Evolutionary conservation across 2,888 invertebrate genomes (phyloP), one percentile per base, ranked within the genome.

Genomic region (Troilus luridus): DNA sequence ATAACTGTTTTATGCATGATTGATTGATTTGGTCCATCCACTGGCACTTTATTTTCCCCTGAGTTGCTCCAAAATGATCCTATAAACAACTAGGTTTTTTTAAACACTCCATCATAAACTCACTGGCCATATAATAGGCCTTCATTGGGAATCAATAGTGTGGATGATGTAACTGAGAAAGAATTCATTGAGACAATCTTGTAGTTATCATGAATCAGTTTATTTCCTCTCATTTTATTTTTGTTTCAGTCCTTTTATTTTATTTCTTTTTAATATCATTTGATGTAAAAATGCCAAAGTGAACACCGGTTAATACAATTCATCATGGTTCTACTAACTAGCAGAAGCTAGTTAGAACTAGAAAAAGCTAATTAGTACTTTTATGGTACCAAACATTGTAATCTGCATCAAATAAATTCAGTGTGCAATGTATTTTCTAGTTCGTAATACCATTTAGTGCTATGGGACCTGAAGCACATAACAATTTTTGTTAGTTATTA

Each of bases 121-220:
- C 41, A 41, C 41, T 41, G 41, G 41, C 41, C 41, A 8, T 19
- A 2, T 77, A 27, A 77, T 41, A 17, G 72, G 9, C 17, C 41
- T 27, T 77, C 9, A 77, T 77, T n/a, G 72, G 17, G 17, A 41
- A 77, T 77, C 72, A 41, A 41, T 77, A 19, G 27, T 77, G 24
- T 67, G 21, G 24, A 9, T 67, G 72, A 11, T 27, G 72, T 19
- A 77, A 77, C 41, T 77, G 27, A 77, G 27, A 77, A 77, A 41
- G 72, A 77, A 77, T 77, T 77, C 72, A 27, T 77, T 41, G 72
- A 77, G 72, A 41, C 27, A 17, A 77, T 41, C 24, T 67, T 24
- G 24, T n/a, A 64, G 64, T 64, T n/a, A 64, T n/a, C n/a, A 64
- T 64, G n/a, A 64, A 64, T 64, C 64, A 64, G 64, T 64, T 64